Base-by-base conservation (phyloP, 2,888 invertebrate species). In the Sericinus montela region DNA sequence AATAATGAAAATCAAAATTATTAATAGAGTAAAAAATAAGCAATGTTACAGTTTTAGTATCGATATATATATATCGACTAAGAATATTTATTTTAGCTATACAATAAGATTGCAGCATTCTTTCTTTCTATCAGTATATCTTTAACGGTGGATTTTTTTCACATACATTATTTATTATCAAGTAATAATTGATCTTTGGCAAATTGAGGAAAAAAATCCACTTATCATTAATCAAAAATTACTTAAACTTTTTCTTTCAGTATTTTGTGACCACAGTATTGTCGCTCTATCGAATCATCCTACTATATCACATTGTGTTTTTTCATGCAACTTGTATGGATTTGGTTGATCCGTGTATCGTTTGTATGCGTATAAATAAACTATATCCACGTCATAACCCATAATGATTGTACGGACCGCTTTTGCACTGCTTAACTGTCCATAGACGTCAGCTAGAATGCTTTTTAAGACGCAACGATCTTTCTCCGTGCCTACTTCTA, bases 391-490 rank as follows among this genome's bases (percentile, higher is more conserved):
- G 51, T 62, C 62, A 54, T 57, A 63, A 52, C 53, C 42, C 71
- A 63, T 68, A 67, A 46, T 16, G 16, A 47, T 39, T 34, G 38
- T 48, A 37, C 37, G 44, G 49, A 45, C 50, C 45, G 58, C 54
- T 54, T 55, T 53, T 51, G 60, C 59, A 53, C 53, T 69, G 77
- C 78, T 75, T 76, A 41, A 54, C 37, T 53, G 53, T 52, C 52
- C 62, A 49, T 75, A 87, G 86, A 72, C 77, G 38, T 80, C 91
- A 77, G 92, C 92, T 85, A 91, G 93, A 90, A 93, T 95, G 91
- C 93, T 94, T 89, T 96, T 96, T 89, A 96, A 96, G 91, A 96
- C 96, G 63, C 96, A 96, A 90, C 92, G 97, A 72, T 97, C 97
- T 63, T 96, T 96, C 83, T 97, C 97, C 70, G 95, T 97, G 85